phyloP scores from a whole-genome alignment of 1,140 invertebrate genomes.

The Charaxes varanes region DNA sequence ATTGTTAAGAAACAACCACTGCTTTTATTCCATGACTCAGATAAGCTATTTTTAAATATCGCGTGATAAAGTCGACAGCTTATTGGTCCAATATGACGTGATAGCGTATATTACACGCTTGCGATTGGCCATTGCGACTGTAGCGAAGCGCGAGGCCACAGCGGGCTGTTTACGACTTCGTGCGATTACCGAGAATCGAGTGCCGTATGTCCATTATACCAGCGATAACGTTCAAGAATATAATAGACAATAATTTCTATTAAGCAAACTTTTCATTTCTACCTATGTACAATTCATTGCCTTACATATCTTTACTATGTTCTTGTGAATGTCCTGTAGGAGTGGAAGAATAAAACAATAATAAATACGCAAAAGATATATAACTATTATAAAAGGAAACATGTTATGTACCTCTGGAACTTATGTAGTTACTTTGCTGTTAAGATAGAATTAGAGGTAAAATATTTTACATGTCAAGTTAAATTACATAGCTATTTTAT shows the following conservation, averaged over 20 bases:
- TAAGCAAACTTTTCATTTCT: too few species aligned
- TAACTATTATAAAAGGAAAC: too few species aligned
- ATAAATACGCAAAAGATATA: too few species aligned
- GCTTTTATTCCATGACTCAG: constrained; percentile 76
- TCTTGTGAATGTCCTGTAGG: too few species aligned
- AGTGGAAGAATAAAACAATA: too few species aligned
- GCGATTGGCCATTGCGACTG: constrained; percentile 47
- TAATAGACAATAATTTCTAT: neutral
- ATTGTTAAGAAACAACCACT: constrained; percentile 69
- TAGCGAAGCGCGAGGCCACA: constrained; percentile 64
- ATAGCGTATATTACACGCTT: constrained; percentile 31
- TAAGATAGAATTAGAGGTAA: too few species aligned
- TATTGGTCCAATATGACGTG: constrained; percentile 68
- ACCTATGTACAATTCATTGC: too few species aligned
- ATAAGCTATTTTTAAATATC: constrained; percentile 72
- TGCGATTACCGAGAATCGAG: constrained; percentile 69
- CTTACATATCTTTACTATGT: too few species aligned
- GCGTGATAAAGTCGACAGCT: constrained; percentile 51
- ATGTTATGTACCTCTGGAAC: too few species aligned
- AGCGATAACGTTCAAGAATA: constrained; percentile 17
- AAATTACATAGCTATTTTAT: too few species aligned
- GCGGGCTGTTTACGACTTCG: constrained; percentile 73
- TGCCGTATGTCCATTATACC: constrained; percentile 46
- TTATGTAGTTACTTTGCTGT: too few species aligned
- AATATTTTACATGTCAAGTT: too few species aligned